Evolutionary conservation across 2,888 invertebrate species (phyloP), one percentile per base, ranked within the genome.

Genomic region (Leptura quadrifasciata): DNA sequence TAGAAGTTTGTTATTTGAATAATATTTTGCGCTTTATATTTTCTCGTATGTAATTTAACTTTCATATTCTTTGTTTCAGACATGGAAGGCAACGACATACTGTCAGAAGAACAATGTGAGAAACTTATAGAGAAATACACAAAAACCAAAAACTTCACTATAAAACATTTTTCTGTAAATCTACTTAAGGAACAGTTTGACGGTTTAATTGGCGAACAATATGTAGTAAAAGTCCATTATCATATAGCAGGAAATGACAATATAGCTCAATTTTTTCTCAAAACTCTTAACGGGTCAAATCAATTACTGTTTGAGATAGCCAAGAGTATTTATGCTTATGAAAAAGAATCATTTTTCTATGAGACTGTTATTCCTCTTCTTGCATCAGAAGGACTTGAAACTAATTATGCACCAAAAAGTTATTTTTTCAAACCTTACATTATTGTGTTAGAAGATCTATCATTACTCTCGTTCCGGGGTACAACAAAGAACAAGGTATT

Each of bases 401-500:
- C 78, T 17, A 72, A 77, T n/a, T 87, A 85, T 74, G 80, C 82
- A 15, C 85, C 87, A 0, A 79, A 79, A 71, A 79, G 81, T 60
- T 87, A 85, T 72, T 80, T 86, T 8, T 84, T 83, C 67, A 84
- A 83, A 54, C 80, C 83, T 0, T 79, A 83, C 57, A 67, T 81
- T 9, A 76, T 85, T 0, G 84, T 87, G 18, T 71, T 88, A 52
- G 86, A 88, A 72, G 86, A 88, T 79, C 76, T 88, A 54, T 75
- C 79, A 0, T 4, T 77, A 15, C 54, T 65, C 5, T 79, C 79
- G 0, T 88, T 80, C 69, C 81, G 61, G 75, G 73, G 80, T 1
- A 76, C 79, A 17, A 74, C 73, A 6, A 85, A 85, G 60, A 80
- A 89, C 21, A 87, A 89, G 72, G 74, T 84, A 1, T 90, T 91